Conservation (phyloP, 2,888 invertebrate species). For the Mystacides longicornis region DNA sequence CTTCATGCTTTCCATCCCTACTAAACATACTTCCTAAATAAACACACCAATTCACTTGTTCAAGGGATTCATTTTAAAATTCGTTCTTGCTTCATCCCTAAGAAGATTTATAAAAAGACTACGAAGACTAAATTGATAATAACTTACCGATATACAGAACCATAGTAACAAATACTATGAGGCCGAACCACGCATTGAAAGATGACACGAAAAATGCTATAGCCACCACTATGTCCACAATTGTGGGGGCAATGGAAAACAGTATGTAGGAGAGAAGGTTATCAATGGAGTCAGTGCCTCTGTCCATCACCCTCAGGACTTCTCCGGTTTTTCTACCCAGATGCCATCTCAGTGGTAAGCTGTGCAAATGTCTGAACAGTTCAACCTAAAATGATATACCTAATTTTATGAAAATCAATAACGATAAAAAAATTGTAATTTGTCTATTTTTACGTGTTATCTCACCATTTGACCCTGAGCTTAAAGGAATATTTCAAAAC, state of each 20-base stretch:
- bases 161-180: constrained; percentile 94
- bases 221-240: constrained; percentile 87
- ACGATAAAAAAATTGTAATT: too few species aligned
- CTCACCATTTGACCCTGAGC: too few species aligned
- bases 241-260: constrained; percentile 89
- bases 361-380: constrained; percentile 81
- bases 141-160: constrained; percentile 78
- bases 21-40: too few species aligned
- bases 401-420: neutral
- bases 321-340: constrained; percentile 93
- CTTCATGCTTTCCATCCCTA: too few species aligned
- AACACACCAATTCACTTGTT: too few species aligned
- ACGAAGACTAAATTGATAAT: neutral
- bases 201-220: constrained; percentile 78
- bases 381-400: constrained; percentile 50
- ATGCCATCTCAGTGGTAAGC: constrained; percentile 91
- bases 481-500: too few species aligned
- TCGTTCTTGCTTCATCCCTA: too few species aligned
- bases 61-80: too few species aligned
- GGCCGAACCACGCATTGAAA: constrained; percentile 91
- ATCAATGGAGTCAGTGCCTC: constrained; percentile 95
- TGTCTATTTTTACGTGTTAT: too few species aligned
- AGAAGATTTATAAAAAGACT: too few species aligned
- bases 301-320: constrained; percentile 92
- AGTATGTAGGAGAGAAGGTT: constrained; percentile 85